Conservation (phyloP, 35 echinoderm and acorn worm species). For the Ptychodera flava region DNA sequence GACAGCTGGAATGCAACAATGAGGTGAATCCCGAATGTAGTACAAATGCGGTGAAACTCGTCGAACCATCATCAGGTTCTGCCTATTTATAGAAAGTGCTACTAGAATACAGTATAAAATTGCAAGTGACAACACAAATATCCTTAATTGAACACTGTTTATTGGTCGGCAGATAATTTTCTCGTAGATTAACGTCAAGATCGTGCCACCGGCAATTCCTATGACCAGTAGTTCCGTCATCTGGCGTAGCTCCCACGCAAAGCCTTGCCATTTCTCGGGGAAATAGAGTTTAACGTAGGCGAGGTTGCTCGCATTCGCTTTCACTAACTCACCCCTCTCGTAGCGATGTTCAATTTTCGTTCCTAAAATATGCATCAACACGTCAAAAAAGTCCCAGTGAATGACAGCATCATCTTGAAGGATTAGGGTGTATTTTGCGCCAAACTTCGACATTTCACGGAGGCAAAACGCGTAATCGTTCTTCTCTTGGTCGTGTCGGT, state of each 20-base stretch:
- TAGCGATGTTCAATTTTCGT: neutral
- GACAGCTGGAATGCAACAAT: constrained; percentile 34
- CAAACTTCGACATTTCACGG: constrained; percentile 20
- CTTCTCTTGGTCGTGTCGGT: constrained; percentile 17
- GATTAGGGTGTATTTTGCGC: constrained; percentile 24
- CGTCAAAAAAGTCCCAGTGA: neutral
- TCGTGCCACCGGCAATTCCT: constrained; percentile 2
- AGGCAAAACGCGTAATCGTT: constrained; percentile 35
- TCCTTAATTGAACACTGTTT: neutral
- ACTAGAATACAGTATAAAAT: constrained; percentile 2
- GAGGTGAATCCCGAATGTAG: neutral
- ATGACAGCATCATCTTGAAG: constrained; percentile 15
- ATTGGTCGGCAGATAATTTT: neutral
- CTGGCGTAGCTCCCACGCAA: neutral
- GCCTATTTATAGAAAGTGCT: constrained; percentile 14
- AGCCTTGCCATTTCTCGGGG: constrained; percentile 42
- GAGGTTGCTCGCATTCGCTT: neutral
- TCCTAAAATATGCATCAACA: neutral
- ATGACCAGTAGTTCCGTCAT: constrained; percentile 13
- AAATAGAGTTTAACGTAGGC: constrained; percentile 36
- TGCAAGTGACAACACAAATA: neutral
- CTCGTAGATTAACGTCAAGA: constrained; percentile 1
- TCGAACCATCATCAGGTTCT: constrained; percentile 11
- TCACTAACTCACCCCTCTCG: neutral
- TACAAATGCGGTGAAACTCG: constrained; percentile 5